phyloP scores from a whole-genome alignment of 2,113 vertebrate genomes.

The Colaptes auratus region DNA sequence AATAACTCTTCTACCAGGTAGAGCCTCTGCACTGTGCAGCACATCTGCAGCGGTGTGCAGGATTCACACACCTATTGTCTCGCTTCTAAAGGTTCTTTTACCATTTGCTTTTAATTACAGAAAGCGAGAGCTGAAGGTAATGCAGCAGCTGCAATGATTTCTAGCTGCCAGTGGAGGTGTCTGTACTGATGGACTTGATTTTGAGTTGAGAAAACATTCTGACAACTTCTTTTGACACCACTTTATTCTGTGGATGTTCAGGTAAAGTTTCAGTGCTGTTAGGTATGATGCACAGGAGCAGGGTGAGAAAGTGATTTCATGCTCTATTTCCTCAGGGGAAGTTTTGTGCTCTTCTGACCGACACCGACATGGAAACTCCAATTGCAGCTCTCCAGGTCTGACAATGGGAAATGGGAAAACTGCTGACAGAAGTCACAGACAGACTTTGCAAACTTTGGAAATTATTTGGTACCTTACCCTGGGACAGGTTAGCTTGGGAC shows the following conservation, averaged over 20 bases:
- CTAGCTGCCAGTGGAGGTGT: background rate
- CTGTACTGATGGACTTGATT: conserved; percentile 33
- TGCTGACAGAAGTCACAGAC: background rate
- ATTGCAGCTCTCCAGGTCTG: conserved; percentile 13
- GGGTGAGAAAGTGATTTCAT: conserved; percentile 72
- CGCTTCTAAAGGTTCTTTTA: background rate
- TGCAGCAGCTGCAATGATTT: background rate
- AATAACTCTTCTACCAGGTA: no score
- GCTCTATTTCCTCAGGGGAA: conserved; percentile 68
- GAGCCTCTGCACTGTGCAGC: no score
- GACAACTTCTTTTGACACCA: conserved; percentile 62
- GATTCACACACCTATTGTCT: background rate
- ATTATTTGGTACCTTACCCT: background rate
- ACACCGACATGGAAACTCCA: conserved; percentile 39
- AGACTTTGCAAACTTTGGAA: conserved; percentile 7
- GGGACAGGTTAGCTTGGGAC: background rate
- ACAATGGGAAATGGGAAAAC: conserved; percentile 31
- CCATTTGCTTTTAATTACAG: background rate
- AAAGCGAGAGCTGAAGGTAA: conserved; percentile 19
- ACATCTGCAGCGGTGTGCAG: background rate
- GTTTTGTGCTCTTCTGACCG: conserved; percentile 52
- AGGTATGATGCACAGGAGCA: conserved; percentile 57
- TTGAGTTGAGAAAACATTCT: conserved; percentile 65
- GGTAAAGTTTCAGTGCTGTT: conserved; percentile 50
- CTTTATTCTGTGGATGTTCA: conserved; percentile 40